Evolutionary conservation across 2,888 invertebrate species (phyloP), one percentile per base, ranked within the genome.

Genomic region (Syrphus vitripennis): DNA sequence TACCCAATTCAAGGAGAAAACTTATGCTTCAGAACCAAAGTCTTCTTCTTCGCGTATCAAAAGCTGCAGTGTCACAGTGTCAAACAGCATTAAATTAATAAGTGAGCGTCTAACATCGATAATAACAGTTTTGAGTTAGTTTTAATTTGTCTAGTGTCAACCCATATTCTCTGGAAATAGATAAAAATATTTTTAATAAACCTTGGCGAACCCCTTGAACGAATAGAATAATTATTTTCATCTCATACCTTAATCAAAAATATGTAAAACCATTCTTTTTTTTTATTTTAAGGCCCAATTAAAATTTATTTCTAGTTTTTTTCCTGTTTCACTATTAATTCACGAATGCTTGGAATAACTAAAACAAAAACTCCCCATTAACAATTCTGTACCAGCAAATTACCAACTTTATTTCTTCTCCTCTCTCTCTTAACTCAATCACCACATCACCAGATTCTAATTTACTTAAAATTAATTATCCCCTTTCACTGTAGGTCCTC

Each of bases 401-500:
- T 55, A 61, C 61, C 61, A 61, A 80, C 45, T 72, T 26, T 1
- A 34, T 50, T 24, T 12, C 29, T 29, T 19, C 6, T 45, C n/a
- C 21, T 7, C 37, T 21, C 26, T 61, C 42, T 37, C 21, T 57
- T 57, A 59, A 59, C 59, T 59, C 59, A 59, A 59, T 59, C 59
- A 59, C 59, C 61, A 70, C 55, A 59, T 55, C 40, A 65, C 71
- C 59, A 34, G 63, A 63, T 72, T 70, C 67, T 83, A 78, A 83
- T 83, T 78, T 83, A 83, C 78, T 78, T 72, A 77, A 55, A 83
- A 78, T 78, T 83, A 83, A 83, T 83, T 78, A 71, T 78, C 72
- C 61, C 53, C 65, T 53, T 59, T 69, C 65, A 34, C 19, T 31
- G 45, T n/a, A n/a, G 19, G 37, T 26, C 26, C 16, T 24, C 55